Conservation (phyloP, 1,140 invertebrate genomes). For the Macrobrachium nipponense region DNA sequence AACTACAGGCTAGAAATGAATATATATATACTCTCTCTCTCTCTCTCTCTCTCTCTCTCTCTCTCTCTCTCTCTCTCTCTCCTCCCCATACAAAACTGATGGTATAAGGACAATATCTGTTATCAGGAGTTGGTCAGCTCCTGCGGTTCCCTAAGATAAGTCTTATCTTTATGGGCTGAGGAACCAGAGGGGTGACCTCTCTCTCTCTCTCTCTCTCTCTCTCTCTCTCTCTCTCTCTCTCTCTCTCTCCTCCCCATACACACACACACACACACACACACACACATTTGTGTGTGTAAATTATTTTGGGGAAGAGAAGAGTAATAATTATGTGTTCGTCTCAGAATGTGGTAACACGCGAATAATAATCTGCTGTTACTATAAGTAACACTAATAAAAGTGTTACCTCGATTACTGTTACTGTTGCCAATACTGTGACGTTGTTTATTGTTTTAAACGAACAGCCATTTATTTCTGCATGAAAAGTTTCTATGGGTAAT, state of each 20-base stretch:
- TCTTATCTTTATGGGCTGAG: background rate
- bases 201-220: conserved; percentile 25
- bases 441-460: too few relatives aligned
- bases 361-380: too few relatives aligned
- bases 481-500: background rate
- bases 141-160: background rate
- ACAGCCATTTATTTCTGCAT: too few relatives aligned
- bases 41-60: too few relatives aligned
- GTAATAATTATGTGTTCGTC: too few relatives aligned
- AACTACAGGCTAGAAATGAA: too few relatives aligned
- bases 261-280: too few relatives aligned
- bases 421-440: too few relatives aligned
- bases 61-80: conserved; percentile 2
- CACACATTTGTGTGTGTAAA: background rate
- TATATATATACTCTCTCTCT: background rate
- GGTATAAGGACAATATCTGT: background rate
- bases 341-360: too few relatives aligned
- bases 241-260: background rate
- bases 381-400: too few relatives aligned
- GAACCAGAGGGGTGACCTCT: background rate
- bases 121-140: background rate
- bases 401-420: too few relatives aligned
- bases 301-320: too few relatives aligned
- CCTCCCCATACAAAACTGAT: background rate
- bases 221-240: background rate